These are phyloP conservation scores for Drosophila subquinaria DNA, from an alignment of 2,888 invertebrate genomes.

Conservation along the genomic window DNA sequence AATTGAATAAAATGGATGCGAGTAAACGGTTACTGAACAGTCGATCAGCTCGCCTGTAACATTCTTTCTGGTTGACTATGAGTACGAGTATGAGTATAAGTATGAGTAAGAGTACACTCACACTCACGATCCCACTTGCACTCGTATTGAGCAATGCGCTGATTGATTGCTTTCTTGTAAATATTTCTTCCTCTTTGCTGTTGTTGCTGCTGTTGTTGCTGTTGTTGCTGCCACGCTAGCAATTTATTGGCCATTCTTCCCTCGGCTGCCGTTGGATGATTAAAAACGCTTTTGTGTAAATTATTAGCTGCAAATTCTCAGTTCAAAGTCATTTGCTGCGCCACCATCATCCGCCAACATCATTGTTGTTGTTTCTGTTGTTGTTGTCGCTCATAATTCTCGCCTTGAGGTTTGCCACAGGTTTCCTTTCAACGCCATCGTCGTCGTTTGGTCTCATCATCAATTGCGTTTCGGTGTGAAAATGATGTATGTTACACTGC, in stretches of 20 bases:
- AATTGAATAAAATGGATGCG: neutral
- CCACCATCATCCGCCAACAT: conserved; percentile 30
- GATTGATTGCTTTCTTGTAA: conserved; percentile 80
- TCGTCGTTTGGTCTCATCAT: conserved; percentile 53
- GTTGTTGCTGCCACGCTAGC: conserved; percentile 64
- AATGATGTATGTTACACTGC: conserved; percentile 80
- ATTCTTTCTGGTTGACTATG: neutral
- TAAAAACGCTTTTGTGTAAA: conserved; percentile 82
- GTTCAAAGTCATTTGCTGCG: conserved; percentile 69
- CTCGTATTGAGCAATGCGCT: conserved; percentile 70
- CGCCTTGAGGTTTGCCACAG: conserved; percentile 80
- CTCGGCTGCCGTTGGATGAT: conserved; percentile 66
- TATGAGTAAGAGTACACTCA: conserved; percentile 25
- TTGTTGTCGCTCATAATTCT: conserved; percentile 76
- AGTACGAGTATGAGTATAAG: conserved; percentile 19
- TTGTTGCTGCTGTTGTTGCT: conserved; percentile 29
- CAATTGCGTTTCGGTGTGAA: conserved; percentile 77
- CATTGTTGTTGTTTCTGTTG: conserved; percentile 33
- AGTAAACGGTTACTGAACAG: neutral
- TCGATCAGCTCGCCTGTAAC: neutral
- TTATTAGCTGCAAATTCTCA: conserved; percentile 82
- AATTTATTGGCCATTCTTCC: conserved; percentile 59
- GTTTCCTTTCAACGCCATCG: conserved; percentile 56
- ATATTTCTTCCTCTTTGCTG: conserved; percentile 48
- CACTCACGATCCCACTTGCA: neutral